Evolutionary conservation across 2,113 vertebrate species (phyloP).

Genomic region (Xenopus borealis): DNA sequence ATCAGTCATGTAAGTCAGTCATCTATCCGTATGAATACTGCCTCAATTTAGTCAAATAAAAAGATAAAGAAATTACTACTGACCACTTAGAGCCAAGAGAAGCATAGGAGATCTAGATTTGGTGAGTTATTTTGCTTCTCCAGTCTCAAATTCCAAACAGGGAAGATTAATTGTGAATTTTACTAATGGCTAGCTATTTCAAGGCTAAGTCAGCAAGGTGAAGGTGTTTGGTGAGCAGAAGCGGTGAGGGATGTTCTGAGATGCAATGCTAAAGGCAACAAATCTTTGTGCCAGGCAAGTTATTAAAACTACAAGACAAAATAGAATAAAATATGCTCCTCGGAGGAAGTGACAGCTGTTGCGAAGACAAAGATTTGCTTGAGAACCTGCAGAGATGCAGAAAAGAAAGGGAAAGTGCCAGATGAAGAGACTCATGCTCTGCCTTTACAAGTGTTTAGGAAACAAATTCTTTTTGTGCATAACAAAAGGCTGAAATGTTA

Average conservation of each 20-base stretch:
- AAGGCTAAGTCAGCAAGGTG: neutral
- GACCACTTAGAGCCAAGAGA: too few relatives aligned
- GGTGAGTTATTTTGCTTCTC: too few relatives aligned
- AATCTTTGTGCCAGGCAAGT: neutral
- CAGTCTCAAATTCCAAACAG: too few relatives aligned
- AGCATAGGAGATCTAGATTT: too few relatives aligned
- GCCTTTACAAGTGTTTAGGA: neutral
- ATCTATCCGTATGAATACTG: too few relatives aligned
- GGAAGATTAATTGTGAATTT: too few relatives aligned
- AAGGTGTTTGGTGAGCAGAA: neutral
- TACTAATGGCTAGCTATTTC: neutral
- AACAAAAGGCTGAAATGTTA: neutral
- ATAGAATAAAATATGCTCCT: neutral
- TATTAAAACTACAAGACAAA: neutral
- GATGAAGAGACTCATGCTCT: neutral
- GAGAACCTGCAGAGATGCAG: neutral
- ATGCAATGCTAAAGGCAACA: neutral
- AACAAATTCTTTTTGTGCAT: neutral
- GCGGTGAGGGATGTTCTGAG: neutral
- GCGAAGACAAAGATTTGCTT: neutral
- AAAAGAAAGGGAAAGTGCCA: neutral
- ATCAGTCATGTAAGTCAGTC: too few relatives aligned
- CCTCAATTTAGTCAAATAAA: too few relatives aligned
- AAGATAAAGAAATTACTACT: too few relatives aligned
- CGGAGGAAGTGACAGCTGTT: neutral